A percentile compares a stretch with the other conserved stretches of the same genome.
Evolutionary conservation across 2,888 invertebrate species (phyloP).

Genomic region (Zootermopsis nevadensis): DNA sequence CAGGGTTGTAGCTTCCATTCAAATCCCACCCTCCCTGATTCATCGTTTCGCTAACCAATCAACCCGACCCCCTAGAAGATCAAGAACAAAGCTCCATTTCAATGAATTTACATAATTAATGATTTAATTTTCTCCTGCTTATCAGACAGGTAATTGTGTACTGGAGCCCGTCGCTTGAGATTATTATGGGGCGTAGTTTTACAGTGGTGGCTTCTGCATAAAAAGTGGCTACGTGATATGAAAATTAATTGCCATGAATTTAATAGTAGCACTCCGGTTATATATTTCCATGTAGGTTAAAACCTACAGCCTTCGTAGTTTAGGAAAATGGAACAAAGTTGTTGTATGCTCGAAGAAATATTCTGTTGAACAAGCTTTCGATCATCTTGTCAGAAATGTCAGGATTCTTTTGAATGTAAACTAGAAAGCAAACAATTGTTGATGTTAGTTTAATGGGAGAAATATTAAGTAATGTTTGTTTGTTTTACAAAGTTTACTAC

Average conservation of each 20-base stretch:
- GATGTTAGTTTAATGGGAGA: too few relatives aligned
- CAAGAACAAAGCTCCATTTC: constrained; percentile 48
- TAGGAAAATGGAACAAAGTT: too few relatives aligned
- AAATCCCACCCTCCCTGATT: constrained; percentile 20
- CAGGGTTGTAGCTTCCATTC: constrained; percentile 2
- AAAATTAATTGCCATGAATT: constrained; percentile 25
- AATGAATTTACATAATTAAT: constrained; percentile 53
- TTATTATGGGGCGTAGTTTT: constrained; percentile 20
- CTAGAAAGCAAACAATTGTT: too few relatives aligned
- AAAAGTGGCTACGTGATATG: constrained; percentile 25
- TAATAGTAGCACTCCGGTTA: constrained; percentile 20
- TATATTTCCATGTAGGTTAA: constrained; percentile 5
- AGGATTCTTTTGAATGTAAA: too few relatives aligned
- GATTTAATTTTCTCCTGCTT: constrained; percentile 53
- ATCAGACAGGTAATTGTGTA: constrained; percentile 48
- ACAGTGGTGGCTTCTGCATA: constrained; percentile 25
- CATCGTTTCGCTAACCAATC: background rate
- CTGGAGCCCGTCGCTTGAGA: background rate
- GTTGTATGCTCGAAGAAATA: too few relatives aligned
- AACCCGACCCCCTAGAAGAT: constrained; percentile 26
- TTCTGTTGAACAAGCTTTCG: too few relatives aligned
- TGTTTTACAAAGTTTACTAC: too few relatives aligned
- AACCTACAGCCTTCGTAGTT: too few relatives aligned
- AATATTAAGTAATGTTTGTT: too few relatives aligned
- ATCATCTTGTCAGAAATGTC: too few relatives aligned